These are phyloP conservation scores for Podabrus alpinus DNA, from an alignment of 2,888 invertebrate genomes.

Conservation along the genomic window DNA sequence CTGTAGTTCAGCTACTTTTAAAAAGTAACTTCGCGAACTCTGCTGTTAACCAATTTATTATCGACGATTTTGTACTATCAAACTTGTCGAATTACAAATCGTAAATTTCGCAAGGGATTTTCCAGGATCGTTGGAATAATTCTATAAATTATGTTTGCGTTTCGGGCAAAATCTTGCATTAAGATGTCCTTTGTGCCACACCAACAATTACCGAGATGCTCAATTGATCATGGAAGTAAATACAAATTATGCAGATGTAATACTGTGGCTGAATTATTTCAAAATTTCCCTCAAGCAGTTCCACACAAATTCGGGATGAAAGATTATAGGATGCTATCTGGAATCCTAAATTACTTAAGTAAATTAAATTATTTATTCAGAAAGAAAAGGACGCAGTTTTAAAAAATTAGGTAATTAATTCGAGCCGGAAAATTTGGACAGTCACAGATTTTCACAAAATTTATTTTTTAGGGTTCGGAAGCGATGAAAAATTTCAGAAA, in stretches of 20 bases:
- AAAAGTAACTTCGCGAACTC: neutral
- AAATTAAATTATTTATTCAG: constrained; percentile 16
- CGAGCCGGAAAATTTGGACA: neutral
- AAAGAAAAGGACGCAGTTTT: neutral
- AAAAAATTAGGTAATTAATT: neutral
- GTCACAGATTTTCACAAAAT: neutral
- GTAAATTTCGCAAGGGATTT: neutral
- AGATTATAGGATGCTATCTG: constrained; percentile 14
- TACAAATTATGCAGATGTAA: constrained; percentile 29
- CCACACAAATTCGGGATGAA: neutral
- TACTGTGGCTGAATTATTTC: neutral
- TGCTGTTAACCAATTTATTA: neutral
- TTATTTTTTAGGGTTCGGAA: neutral
- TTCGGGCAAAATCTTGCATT: neutral
- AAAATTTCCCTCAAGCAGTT: constrained; percentile 16
- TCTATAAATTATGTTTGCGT: constrained; percentile 11
- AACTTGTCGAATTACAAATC: neutral
- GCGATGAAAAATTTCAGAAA: neutral
- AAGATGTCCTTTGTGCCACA: constrained; percentile 1
- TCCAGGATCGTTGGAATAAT: constrained; percentile 5
- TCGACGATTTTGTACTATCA: neutral
- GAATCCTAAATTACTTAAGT: constrained; percentile 22
- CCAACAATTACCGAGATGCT: constrained; percentile 21
- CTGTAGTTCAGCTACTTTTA: neutral
- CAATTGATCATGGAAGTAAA: constrained; percentile 27